Conservation (phyloP, 2,113 vertebrate species). For the Malaclemys terrapin region DNA sequence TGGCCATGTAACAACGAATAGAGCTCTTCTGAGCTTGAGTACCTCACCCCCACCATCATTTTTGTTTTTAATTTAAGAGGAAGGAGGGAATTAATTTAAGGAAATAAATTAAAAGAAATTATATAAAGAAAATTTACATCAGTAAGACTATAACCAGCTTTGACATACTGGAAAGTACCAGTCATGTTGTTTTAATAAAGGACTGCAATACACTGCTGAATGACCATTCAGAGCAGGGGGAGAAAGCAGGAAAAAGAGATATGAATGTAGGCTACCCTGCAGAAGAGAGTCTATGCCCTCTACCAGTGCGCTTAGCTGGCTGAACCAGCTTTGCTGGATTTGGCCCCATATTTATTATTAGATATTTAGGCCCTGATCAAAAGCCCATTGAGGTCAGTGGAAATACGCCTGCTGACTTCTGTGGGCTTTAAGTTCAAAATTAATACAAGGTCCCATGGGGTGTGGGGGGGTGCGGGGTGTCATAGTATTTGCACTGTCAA, state of each 20-base stretch:
- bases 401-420: too few relatives aligned
- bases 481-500: neutral
- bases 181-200: neutral
- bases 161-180: neutral
- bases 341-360: too few relatives aligned
- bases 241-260: neutral
- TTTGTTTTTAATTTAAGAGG: neutral
- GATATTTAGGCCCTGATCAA: too few relatives aligned
- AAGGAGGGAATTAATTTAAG: neutral
- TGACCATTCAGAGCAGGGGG: neutral
- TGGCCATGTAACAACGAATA: neutral
- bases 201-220: neutral
- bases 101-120: too few relatives aligned
- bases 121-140: neutral
- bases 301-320: too few relatives aligned
- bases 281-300: too few relatives aligned
- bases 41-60: neutral
- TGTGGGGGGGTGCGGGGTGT: rapidly evolving
- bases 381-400: too few relatives aligned
- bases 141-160: neutral
- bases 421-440: too few relatives aligned
- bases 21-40: neutral
- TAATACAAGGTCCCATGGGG: too few relatives aligned
- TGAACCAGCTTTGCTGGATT: too few relatives aligned
- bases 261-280: neutral